Evolutionary conservation across 2,797 vertebrate genomes (phyloP).

Genomic region (Clamator glandarius): DNA sequence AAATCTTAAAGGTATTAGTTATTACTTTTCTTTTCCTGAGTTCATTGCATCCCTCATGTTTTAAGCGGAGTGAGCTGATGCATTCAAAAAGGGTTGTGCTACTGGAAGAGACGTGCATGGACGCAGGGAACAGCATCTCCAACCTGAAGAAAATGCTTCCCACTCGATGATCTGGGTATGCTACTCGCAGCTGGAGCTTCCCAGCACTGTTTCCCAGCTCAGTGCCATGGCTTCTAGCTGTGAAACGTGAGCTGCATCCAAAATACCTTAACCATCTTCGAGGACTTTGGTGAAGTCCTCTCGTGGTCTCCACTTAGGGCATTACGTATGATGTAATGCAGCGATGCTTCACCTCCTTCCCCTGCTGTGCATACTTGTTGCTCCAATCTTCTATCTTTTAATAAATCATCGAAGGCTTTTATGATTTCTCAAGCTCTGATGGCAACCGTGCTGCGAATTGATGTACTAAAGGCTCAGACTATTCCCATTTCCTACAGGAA

Average conservation of each 20-base stretch:
- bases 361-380: background rate
- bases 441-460: background rate
- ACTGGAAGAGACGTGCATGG: background rate
- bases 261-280: background rate
- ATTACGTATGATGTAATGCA: background rate
- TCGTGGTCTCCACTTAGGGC: background rate
- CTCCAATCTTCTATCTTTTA: background rate
- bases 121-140: background rate
- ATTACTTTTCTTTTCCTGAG: background rate
- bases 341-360: background rate
- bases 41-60: background rate
- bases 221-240: background rate
- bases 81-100: rapidly evolving
- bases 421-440: background rate
- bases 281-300: background rate
- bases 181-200: too few species aligned
- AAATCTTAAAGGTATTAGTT: background rate
- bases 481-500: background rate
- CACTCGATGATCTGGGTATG: background rate
- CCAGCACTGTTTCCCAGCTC: background rate
- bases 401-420: background rate
- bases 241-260: rapidly evolving
- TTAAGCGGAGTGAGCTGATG: background rate
- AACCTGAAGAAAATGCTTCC: background rate
- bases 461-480: background rate